phyloP scores from a whole-genome alignment of 2,113 vertebrate genomes.

The Hippocampus zosterae region DNA sequence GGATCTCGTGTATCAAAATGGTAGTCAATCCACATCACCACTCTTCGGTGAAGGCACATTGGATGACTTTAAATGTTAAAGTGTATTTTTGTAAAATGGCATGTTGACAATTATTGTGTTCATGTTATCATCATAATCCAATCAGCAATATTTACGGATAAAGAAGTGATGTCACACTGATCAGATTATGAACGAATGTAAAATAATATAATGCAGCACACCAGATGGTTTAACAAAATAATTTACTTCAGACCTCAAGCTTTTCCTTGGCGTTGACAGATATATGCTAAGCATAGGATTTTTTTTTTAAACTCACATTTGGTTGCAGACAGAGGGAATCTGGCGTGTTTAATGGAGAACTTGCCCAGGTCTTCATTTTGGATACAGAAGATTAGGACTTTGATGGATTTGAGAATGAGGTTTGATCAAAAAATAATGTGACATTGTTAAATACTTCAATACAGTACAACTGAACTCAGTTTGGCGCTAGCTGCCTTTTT shows the following conservation, averaged over 20 bases:
- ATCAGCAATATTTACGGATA: not conserved
- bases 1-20: not conserved
- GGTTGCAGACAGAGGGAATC: no score
- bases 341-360: no score
- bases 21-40: not conserved
- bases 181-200: not conserved
- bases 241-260: not conserved
- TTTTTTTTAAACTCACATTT: not conserved
- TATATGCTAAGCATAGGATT: not conserved
- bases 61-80: not conserved
- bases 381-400: no score
- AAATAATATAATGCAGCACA: not conserved
- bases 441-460: no score
- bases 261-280: no score
- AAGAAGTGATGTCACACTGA: not conserved
- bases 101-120: not conserved
- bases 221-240: not conserved
- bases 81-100: not conserved
- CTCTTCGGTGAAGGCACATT: not conserved
- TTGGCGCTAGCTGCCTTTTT: no score
- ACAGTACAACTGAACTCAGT: no score
- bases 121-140: not conserved
- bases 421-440: no score
- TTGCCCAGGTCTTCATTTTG: no score
- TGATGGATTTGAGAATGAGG: no score